Conservation (phyloP, 2,888 invertebrate species). For the Andricus curvator region DNA sequence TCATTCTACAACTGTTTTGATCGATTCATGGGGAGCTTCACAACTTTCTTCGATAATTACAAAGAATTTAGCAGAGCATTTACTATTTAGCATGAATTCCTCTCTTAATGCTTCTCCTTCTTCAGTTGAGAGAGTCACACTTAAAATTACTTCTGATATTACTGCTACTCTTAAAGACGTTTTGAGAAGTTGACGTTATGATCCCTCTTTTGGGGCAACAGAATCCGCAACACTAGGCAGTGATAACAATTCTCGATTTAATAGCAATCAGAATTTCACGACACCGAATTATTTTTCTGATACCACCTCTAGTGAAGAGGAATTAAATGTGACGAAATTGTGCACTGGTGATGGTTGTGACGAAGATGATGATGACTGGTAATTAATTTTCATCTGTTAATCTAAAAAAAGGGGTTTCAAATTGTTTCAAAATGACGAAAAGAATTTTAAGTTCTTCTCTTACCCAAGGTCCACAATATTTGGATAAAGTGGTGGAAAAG, state of each 20-base stretch:
- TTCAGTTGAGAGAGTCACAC: conserved; percentile 61
- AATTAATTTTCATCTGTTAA: conserved; percentile 35
- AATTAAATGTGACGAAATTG: conserved; percentile 9
- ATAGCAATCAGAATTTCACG: conserved; percentile 12
- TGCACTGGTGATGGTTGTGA: conserved; percentile 12
- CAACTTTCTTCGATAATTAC: conserved; percentile 62
- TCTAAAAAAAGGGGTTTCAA: background rate
- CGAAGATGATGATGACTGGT: conserved; percentile 54
- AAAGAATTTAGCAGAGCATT: conserved; percentile 63
- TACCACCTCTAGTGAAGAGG: conserved; percentile 17
- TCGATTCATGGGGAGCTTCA: conserved; percentile 56
- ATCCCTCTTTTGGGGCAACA: conserved; percentile 34
- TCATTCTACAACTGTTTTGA: conserved; percentile 49
- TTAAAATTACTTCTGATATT: conserved; percentile 65
- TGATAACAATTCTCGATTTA: background rate
- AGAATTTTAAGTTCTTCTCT: no score
- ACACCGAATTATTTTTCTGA: conserved; percentile 32
- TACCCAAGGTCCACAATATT: no score
- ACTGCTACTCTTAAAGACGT: conserved; percentile 62
- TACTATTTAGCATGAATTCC: conserved; percentile 59
- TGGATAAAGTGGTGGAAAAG: no score
- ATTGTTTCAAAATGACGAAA: no score
- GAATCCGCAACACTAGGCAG: conserved; percentile 18
- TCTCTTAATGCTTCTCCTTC: conserved; percentile 59
- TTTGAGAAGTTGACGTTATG: conserved; percentile 46